Percentiles rank a stretch among this genome's conserved stretches.
Conservation (phyloP, 2,113 vertebrate species). For the Loxodonta africana region DNA sequence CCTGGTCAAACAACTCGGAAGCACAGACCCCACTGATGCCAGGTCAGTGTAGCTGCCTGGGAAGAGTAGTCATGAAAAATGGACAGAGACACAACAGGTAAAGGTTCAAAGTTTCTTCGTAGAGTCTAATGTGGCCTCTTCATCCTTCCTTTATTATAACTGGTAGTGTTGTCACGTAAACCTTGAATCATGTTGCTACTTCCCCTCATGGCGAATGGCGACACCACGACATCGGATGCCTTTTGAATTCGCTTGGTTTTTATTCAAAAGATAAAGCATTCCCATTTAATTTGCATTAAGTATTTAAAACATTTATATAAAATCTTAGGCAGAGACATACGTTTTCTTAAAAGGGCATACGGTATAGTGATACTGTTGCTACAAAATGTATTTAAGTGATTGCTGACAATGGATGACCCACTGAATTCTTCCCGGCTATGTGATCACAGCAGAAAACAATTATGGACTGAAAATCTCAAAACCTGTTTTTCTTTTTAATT, state of each 20-base stretch:
- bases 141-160: constrained; percentile 29
- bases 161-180: not conserved
- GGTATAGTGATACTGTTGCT: not conserved
- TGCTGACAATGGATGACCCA: not conserved
- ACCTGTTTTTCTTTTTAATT: not conserved
- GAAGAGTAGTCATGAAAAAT: constrained; percentile 18
- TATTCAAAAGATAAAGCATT: not conserved
- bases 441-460: constrained; percentile 44
- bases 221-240: not conserved
- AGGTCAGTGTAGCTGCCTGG: not conserved
- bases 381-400: not conserved
- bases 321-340: not conserved
- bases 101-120: constrained; percentile 45
- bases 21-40: not conserved
- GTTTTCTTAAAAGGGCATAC: not conserved
- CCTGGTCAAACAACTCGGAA: not conserved
- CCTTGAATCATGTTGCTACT: not conserved
- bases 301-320: not conserved
- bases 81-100: not conserved
- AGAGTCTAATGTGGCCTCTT: constrained; percentile 49
- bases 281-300: not conserved
- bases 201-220: not conserved
- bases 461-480: not conserved
- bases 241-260: not conserved
- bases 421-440: not conserved